phyloP scores from a whole-genome alignment of 1,140 invertebrate species.

The Drosophila pandora region DNA sequence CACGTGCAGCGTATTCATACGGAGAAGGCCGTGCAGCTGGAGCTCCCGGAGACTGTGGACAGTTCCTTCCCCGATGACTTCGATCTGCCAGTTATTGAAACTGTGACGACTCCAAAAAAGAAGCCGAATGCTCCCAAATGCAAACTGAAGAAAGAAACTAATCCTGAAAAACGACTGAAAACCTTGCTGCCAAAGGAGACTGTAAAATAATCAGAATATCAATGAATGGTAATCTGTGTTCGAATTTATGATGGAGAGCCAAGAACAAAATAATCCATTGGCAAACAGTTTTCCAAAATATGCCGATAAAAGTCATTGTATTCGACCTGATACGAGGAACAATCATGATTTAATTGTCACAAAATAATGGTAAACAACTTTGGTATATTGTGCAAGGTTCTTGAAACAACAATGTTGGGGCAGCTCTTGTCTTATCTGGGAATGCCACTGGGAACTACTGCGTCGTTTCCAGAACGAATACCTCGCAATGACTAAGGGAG shows the following conservation, averaged over 20 bases:
- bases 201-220: neutral
- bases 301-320: neutral
- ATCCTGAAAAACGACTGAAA: constrained; percentile 54
- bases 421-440: constrained; percentile 9
- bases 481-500: constrained; percentile 28
- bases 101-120: constrained; percentile 3
- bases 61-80: constrained; percentile 77
- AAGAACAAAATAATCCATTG: neutral
- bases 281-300: neutral
- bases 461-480: constrained; percentile 31
- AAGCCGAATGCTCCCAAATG: constrained; percentile 12
- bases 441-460: constrained; percentile 25
- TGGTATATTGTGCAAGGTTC: constrained; percentile 40
- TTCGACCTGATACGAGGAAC: neutral
- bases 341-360: neutral
- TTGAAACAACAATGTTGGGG: constrained; percentile 23
- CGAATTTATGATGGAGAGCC: neutral
- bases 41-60: constrained; percentile 76
- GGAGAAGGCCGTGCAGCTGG: constrained; percentile 80
- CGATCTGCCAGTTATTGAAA: constrained; percentile 50
- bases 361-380: constrained; percentile 13
- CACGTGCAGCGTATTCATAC: constrained; percentile 84
- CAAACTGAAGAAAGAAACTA: constrained; percentile 1
- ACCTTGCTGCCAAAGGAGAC: constrained; percentile 52
- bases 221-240: neutral